Percentiles rank a stretch among this genome's conserved stretches.
phyloP scores from a whole-genome alignment of 64 coral and sea anemone genomes.

The Catalaphyllia jardinei region DNA sequence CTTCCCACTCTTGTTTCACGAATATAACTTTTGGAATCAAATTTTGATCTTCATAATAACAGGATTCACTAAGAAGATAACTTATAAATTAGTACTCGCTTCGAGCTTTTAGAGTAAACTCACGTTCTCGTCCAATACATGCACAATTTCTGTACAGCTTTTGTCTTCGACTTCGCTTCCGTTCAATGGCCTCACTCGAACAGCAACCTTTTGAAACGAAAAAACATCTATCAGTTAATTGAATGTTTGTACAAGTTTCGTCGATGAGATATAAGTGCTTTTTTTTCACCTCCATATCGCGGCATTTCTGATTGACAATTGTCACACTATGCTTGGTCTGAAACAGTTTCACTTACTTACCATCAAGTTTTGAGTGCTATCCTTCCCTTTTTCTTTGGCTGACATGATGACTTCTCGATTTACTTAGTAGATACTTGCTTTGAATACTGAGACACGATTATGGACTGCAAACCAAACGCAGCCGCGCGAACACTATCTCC shows the following conservation, averaged over 20 bases:
- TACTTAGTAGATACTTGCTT: constrained; percentile 28
- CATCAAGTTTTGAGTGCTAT: constrained; percentile 49
- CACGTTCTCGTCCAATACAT: constrained; percentile 64
- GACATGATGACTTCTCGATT: constrained; percentile 46
- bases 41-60: too few relatives aligned
- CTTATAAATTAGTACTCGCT: not conserved
- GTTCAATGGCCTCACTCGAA: constrained; percentile 66
- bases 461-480: not conserved
- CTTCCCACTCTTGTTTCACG: too few relatives aligned
- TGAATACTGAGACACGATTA: not conserved
- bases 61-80: not conserved
- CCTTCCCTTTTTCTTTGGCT: constrained; percentile 52
- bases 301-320: not conserved
- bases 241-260: not conserved
- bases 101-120: not conserved
- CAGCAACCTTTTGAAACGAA: constrained; percentile 46
- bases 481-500: not conserved
- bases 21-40: too few relatives aligned
- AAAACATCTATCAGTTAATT: not conserved
- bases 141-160: constrained; percentile 49
- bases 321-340: not conserved
- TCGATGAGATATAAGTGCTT: not conserved
- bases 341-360: constrained; percentile 22
- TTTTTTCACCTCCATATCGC: not conserved
- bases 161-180: constrained; percentile 36